Percentiles rank a stretch among this genome's conserved stretches.
phyloP scores from a whole-genome alignment of 2,888 invertebrate species.

The Agrotis segetum region DNA sequence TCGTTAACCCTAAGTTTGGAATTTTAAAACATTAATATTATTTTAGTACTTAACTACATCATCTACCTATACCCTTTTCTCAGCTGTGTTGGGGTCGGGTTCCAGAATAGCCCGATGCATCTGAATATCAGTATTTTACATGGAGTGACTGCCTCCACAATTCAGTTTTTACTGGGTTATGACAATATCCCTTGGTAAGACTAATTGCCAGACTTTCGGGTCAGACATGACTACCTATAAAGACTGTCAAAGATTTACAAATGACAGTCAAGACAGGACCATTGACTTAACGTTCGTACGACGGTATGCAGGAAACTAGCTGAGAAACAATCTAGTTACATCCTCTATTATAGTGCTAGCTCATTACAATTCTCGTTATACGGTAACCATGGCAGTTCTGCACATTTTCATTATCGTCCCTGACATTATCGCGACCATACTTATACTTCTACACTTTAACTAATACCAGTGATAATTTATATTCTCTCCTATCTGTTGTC shows the following conservation, averaged over 20 bases:
- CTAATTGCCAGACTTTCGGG: not conserved
- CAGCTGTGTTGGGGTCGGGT: too few relatives aligned
- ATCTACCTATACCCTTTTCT: too few relatives aligned
- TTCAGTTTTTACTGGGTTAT: too few relatives aligned
- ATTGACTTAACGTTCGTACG: not conserved
- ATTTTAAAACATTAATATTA: not conserved
- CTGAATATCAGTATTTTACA: too few relatives aligned
- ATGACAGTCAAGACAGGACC: too few relatives aligned
- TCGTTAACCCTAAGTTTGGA: not conserved
- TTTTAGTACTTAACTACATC: too few relatives aligned
- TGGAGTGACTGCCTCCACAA: too few relatives aligned
- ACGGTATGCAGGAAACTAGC: not conserved
- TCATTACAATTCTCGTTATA: slow-evolving; percentile 31
- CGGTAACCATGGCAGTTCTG: slow-evolving; percentile 28
- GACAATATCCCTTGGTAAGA: not conserved
- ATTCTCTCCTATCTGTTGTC: slow-evolving; percentile 35
- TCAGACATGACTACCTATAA: not conserved
- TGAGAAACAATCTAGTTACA: not conserved
- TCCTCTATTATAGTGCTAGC: not conserved
- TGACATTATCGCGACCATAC: slow-evolving; percentile 48
- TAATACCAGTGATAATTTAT: slow-evolving; percentile 40
- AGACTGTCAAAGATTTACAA: too few relatives aligned
- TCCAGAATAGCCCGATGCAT: too few relatives aligned
- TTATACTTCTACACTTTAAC: slow-evolving; percentile 49
- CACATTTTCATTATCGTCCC: slow-evolving; percentile 48